Base-by-base conservation (phyloP, 1,140 invertebrate genomes). In the Lineus longissimus region DNA sequence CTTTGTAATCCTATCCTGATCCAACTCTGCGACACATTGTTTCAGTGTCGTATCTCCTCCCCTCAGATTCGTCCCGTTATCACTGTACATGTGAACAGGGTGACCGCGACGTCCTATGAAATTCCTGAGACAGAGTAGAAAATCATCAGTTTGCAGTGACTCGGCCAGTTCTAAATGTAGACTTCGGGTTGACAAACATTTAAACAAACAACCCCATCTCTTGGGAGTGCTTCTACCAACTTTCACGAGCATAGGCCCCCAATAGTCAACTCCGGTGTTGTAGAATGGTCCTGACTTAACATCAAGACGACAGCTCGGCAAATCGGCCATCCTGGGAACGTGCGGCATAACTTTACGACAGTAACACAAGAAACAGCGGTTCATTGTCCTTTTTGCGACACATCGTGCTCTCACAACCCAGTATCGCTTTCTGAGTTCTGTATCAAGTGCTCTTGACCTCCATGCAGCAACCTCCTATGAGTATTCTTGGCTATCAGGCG, bases 141-240 rank as follows among this genome's bases (percentile, higher is more conserved):
- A 51, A 51, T 27, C 25, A 27, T 51, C 47, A 4, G 47, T 51
- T 19, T 51, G 19, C 6, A 51, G 47, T 7, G 47, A 51, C 19
- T 51, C 47, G n/a, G 47, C 47, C 25, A 51, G 19, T n/a, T 51
- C 47, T n/a, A 51, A 51, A 51, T 51, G 47, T 51, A 51, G 9
- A 9, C 19, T 27, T 9, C 47, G 47, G 4, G 47, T 51, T 51
- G 25, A 6, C 25, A 51, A 7, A 51, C 47, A 51, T 4, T 6
- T 51, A 4, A 51, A 51, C 25, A 51, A 51, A 27, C 47, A 51
- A 43, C n/a, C 47, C 47, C 47, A 51, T 51, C n/a, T 4, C 25
- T 51, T 51, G 4, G 33, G 6, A 4, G 6, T 51, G 25, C 9
- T 23, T 23, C 47, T 6, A 19, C 47, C 47, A 7, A 19, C 25